Percentiles rank a stretch among this genome's conserved stretches.
These are phyloP conservation scores for Patella pellucida DNA, from an alignment of 2,888 invertebrate species.

Conservation along the genomic window DNA sequence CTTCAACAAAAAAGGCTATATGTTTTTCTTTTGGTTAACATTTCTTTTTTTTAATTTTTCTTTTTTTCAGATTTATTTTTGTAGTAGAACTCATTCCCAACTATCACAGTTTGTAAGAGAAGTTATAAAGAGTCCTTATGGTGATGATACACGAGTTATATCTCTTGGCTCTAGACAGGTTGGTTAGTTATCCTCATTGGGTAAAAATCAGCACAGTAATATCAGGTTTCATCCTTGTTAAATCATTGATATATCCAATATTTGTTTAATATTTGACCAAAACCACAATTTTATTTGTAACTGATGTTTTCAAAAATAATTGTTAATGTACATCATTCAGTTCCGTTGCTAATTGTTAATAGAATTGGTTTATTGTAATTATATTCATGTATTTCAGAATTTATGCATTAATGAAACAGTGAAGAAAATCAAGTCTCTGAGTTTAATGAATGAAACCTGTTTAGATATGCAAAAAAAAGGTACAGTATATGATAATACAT, in stretches of 20 bases:
- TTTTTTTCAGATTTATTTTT: slow-evolving; percentile 82
- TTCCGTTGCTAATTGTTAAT: too few relatives aligned
- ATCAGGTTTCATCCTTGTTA: not conserved
- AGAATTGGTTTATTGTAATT: too few relatives aligned
- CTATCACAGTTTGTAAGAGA: slow-evolving; percentile 95
- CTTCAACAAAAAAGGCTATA: too few relatives aligned
- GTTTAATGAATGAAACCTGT: slow-evolving; percentile 85
- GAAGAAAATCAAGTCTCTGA: slow-evolving; percentile 79
- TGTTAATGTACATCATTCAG: too few relatives aligned
- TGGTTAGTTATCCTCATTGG: not conserved
- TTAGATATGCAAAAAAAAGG: slow-evolving; percentile 44
- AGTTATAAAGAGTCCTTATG: slow-evolving; percentile 84
- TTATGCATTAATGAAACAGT: slow-evolving; percentile 91
- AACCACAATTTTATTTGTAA: not conserved
- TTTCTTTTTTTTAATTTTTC: slow-evolving; percentile 1
- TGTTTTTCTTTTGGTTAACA: too few relatives aligned
- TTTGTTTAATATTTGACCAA: too few relatives aligned
- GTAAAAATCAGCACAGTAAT: not conserved
- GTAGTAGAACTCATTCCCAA: slow-evolving; percentile 97
- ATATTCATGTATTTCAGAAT: slow-evolving; percentile 72
- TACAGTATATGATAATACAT: slow-evolving; percentile 57
- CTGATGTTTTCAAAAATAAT: too few relatives aligned
- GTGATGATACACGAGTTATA: slow-evolving; percentile 80
- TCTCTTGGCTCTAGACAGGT: slow-evolving; percentile 87
- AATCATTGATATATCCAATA: too few relatives aligned